Evolutionary conservation across 2,888 invertebrate species (phyloP), one percentile per base, ranked within the genome.

Genomic region (Fissipunctia ypsillon): DNA sequence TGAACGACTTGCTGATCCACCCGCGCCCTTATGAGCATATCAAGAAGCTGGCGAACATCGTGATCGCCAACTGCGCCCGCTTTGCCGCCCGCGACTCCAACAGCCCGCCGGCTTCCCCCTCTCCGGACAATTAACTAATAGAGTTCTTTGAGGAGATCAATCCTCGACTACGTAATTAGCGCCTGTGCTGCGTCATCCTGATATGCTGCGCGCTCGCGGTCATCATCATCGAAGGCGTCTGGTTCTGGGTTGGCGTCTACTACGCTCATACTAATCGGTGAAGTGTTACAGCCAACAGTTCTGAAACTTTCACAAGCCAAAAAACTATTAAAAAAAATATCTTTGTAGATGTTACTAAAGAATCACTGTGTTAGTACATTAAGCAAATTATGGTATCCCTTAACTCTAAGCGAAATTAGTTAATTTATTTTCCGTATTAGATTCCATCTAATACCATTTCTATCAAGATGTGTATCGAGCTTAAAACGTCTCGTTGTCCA

Each of bases 21-120:
- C 96, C 97, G 31, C 93, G 95, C 76, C 97, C 98, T 0, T 97
- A 98, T 89, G 91, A 93, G 12, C 93, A 96, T 78, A 98, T 98
- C 81, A 98, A 98, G 92, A 95, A 97, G 63, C 96, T 98, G 69
- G 98, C 98, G 0, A 92, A 93, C 63, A 93, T 97, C 79, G 98
- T 98, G 1, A 97, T 98, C 73, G 94, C 96, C 81, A 97, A 98
- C 93, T 98, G 98, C 91, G 86, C 89, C 25, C 89, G 89, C 50
- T 90, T 83, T 83, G 83, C 84, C 3, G n/a, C 72, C 12, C 88
- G 84, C 57, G 87, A 87, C 28, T 60, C 71, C 60, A 74, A 35
- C 65, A 74, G 68, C 10, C 82, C 89, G 25, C 88, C 89, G 50
- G 59, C 48, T 3, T 76, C 87, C 0, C 52, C 59, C 19, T 57